A percentile compares a stretch with the other conserved stretches of the same genome.
Evolutionary conservation across 2,797 vertebrate species (phyloP).

Genomic region (Melanotaenia pygmaea): DNA sequence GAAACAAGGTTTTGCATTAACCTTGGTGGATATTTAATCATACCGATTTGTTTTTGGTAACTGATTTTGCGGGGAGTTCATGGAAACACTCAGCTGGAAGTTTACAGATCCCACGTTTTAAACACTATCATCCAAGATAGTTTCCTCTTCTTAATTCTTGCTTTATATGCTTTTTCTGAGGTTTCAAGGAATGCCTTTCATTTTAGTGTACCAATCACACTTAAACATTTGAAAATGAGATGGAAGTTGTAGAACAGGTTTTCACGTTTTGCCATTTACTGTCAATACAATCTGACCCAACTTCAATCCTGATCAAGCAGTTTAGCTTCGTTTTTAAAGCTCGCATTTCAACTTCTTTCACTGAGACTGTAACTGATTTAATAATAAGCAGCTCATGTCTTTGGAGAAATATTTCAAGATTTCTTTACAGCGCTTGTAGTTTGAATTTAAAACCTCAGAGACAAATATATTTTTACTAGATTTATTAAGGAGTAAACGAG

Average conservation of each 20-base stretch:
- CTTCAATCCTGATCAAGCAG: not conserved
- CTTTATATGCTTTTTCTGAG: not conserved
- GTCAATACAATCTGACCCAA: too few species aligned
- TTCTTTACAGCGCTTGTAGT: not conserved
- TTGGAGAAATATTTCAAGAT: not conserved
- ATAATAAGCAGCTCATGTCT: not conserved
- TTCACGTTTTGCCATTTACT: too few species aligned
- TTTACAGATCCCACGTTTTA: not conserved
- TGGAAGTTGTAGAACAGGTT: too few species aligned
- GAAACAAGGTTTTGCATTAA: not conserved
- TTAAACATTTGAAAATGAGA: not conserved
- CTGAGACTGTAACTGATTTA: not conserved
- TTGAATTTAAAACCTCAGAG: not conserved
- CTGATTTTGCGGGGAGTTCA: not conserved
- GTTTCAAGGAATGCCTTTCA: not conserved
- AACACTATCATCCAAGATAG: not conserved
- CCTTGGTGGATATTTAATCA: not conserved
- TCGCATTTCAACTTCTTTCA: not conserved
- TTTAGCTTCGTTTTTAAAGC: not conserved
- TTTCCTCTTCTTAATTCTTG: not conserved
- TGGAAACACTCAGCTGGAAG: not conserved
- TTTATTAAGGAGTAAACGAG: slow-evolving; percentile 6
- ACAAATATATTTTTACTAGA: not conserved
- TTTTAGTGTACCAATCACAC: not conserved
- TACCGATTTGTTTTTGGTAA: not conserved